phyloP scores from a whole-genome alignment of 2,113 vertebrate species.

The Chaenogobius annularis region DNA sequence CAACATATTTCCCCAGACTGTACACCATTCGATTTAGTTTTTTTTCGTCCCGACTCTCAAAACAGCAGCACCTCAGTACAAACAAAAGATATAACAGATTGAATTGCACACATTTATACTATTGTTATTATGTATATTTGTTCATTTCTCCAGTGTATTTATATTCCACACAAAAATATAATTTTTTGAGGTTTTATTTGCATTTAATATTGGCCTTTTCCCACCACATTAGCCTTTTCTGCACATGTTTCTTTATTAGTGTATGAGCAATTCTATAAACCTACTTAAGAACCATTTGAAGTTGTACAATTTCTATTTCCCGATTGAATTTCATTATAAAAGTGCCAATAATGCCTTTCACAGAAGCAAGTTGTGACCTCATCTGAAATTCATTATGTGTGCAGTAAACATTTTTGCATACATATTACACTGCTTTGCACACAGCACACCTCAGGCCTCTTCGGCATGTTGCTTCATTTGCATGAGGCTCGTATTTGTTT shows the following conservation, averaged over 20 bases:
- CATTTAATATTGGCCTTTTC: conserved; percentile 7
- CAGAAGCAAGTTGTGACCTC: conserved; percentile 48
- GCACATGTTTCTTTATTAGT: conserved; percentile 1
- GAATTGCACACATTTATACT: not conserved
- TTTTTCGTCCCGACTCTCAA: no score
- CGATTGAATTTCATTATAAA: conserved; percentile 54
- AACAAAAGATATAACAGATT: not conserved
- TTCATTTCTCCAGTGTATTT: not conserved
- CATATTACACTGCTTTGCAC: conserved; percentile 65
- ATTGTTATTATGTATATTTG: no score
- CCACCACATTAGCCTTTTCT: not conserved
- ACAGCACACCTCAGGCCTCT: conserved; percentile 55
- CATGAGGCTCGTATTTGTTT: conserved; percentile 69
- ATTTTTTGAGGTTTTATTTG: not conserved
- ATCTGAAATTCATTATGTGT: conserved; percentile 66
- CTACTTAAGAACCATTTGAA: conserved; percentile 10
- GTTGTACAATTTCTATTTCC: conserved; percentile 42
- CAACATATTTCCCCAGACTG: no score
- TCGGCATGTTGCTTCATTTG: conserved; percentile 60
- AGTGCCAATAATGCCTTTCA: conserved; percentile 56
- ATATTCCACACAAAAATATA: not conserved
- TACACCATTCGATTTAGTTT: no score
- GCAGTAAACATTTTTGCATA: conserved; percentile 67
- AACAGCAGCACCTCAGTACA: not conserved
- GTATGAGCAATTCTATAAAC: conserved; percentile 15